These are phyloP conservation scores for Pecten maximus DNA, from an alignment of 2,888 invertebrate species.

Conservation along the genomic window DNA sequence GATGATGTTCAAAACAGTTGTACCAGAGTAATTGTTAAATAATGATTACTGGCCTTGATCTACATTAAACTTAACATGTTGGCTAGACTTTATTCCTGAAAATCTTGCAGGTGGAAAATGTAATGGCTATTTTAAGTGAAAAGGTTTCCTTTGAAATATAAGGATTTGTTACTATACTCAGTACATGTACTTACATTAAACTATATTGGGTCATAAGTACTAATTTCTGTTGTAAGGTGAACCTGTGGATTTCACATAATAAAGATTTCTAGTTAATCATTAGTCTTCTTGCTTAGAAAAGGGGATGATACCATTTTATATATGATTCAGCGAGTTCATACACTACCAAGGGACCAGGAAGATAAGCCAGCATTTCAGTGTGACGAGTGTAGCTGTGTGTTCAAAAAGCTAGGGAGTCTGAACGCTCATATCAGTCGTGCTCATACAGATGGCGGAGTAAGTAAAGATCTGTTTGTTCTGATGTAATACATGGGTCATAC, in stretches of 20 bases:
- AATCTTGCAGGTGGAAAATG: too few relatives aligned
- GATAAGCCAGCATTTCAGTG: slow-evolving; percentile 85
- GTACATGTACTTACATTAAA: too few relatives aligned
- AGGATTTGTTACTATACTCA: too few relatives aligned
- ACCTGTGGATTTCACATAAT: too few relatives aligned
- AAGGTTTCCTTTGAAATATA: too few relatives aligned
- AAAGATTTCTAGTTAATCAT: too few relatives aligned
- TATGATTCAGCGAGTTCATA: slow-evolving; percentile 83
- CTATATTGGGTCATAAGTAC: too few relatives aligned
- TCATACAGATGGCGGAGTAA: slow-evolving; percentile 82
- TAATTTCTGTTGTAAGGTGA: too few relatives aligned
- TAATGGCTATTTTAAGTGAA: too few relatives aligned
- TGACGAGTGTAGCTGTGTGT: slow-evolving; percentile 87
- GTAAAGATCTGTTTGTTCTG: neutral
- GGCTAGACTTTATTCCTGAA: neutral
- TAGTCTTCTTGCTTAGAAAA: too few relatives aligned
- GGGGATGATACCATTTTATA: too few relatives aligned
- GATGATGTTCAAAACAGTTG: too few relatives aligned
- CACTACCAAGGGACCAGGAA: slow-evolving; percentile 70
- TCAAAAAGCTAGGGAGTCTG: slow-evolving; percentile 87
- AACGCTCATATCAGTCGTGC: slow-evolving; percentile 88
- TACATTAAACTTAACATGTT: neutral
- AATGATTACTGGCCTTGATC: neutral
- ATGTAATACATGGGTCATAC: neutral
- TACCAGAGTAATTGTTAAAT: neutral